Evolutionary conservation across 2,797 vertebrate species (phyloP), one percentile per base, ranked within the genome.

Genomic region (Labroides dimidiatus): DNA sequence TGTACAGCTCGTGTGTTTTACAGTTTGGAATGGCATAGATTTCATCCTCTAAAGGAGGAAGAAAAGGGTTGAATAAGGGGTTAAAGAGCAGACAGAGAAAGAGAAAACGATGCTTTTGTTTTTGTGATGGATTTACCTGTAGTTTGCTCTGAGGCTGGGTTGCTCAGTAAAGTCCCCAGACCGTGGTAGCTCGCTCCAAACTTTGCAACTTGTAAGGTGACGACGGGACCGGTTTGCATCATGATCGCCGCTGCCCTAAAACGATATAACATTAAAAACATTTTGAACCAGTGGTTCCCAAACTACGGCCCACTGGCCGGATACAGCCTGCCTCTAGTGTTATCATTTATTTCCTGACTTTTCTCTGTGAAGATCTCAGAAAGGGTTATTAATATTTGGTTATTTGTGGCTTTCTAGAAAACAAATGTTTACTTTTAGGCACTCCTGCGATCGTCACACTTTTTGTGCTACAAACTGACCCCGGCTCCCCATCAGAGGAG

Each of bases 231-330:
- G 0, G 96, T 98, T 76, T 95, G 94, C 68, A 96, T 94, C 95
- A 99, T 96, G 64, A 98, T 94, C 16, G 96, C 95, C 69, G 96
- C 97, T 33, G 97, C 97, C 93, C 97, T 98, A 71, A 69, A 86
- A 84, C 8, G 73, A 85, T n/a, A 37, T 0, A 54, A 56, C 16
- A 51, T 37, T 1, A 50, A 54, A 30, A 57, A 23, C 2, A 33
- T 27, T 27, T 27, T 27, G n/a, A n/a, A n/a, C n/a, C n/a, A n/a
- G n/a, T n/a, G n/a, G n/a, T n/a, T n/a, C n/a, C n/a, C n/a, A n/a
- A n/a, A n/a, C n/a, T n/a, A n/a, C n/a, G n/a, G n/a, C n/a, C n/a
- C n/a, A n/a, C n/a, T n/a, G n/a, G n/a, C n/a, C n/a, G n/a, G n/a
- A n/a, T n/a, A n/a, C n/a, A n/a, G n/a, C n/a, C n/a, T n/a, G n/a